Percentiles rank a stretch among this genome's conserved stretches.
Evolutionary conservation across 2,797 vertebrate genomes (phyloP).

Genomic region (Dendrocincla tyrannina): DNA sequence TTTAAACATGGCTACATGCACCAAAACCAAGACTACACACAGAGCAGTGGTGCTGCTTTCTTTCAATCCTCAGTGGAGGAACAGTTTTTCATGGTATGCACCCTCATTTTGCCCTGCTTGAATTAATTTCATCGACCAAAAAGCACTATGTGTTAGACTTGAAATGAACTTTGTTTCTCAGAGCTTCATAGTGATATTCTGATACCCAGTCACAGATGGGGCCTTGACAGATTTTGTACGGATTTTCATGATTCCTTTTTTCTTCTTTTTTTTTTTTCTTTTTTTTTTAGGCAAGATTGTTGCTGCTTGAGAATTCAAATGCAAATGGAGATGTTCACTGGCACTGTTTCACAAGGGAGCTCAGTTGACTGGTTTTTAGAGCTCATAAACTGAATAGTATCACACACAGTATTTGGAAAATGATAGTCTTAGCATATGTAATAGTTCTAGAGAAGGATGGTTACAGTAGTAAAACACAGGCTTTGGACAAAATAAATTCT

Average conservation of each 20-base stretch:
- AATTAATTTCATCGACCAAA: constrained; percentile 34
- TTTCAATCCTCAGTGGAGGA: not conserved
- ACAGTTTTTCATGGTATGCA: not conserved
- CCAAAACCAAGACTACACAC: not conserved
- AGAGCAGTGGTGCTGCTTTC: not conserved
- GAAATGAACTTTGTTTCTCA: constrained; percentile 44
- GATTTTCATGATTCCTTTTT: constrained; percentile 40
- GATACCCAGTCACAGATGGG: constrained; percentile 41
- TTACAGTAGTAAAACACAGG: not conserved
- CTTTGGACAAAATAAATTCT: not conserved
- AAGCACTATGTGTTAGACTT: constrained; percentile 36
- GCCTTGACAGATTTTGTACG: constrained; percentile 50
- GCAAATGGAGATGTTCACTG: constrained; percentile 31
- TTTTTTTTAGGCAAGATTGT: not conserved
- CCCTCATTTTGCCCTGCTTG: constrained; percentile 15
- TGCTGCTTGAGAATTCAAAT: constrained; percentile 20
- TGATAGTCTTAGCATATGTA: not conserved
- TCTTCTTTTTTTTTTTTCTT: not conserved
- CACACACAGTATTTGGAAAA: not conserved
- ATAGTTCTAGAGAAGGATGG: not conserved
- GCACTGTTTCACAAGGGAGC: constrained; percentile 7
- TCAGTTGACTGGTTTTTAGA: not conserved
- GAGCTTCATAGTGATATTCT: constrained; percentile 20
- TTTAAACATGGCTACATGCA: not conserved
- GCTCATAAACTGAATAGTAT: not conserved